These are phyloP conservation scores for roundworm (Caenorhabditis elegans) DNA, from an alignment of 1,140 invertebrate species.

Conservation along the genomic window WBcel235 BX284604.4:12855501-12856000, in stretches of 20 bases:
- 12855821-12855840: no score
- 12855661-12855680: conserved; percentile 56
- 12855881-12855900: no score
- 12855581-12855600: conserved; percentile 63
- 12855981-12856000: no score
- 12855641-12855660: conserved; percentile 57
- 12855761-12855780: conserved; percentile 85
- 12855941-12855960: no score
- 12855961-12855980: no score
- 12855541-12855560: background rate
- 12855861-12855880: no score
- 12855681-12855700: background rate
- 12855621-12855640: conserved; percentile 62
- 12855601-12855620: conserved; percentile 63
- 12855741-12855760: conserved; percentile 88
- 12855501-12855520: background rate
- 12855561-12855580: background rate
- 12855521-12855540: background rate
- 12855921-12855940: no score
- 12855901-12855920: no score
- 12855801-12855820: conserved; percentile 69
- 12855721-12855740: conserved; percentile 70
- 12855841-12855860: no score
- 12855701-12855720: background rate
- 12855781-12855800: conserved; percentile 78